Evolutionary conservation across 2,113 vertebrate genomes (phyloP).

Genomic region (Stercorarius parasiticus): DNA sequence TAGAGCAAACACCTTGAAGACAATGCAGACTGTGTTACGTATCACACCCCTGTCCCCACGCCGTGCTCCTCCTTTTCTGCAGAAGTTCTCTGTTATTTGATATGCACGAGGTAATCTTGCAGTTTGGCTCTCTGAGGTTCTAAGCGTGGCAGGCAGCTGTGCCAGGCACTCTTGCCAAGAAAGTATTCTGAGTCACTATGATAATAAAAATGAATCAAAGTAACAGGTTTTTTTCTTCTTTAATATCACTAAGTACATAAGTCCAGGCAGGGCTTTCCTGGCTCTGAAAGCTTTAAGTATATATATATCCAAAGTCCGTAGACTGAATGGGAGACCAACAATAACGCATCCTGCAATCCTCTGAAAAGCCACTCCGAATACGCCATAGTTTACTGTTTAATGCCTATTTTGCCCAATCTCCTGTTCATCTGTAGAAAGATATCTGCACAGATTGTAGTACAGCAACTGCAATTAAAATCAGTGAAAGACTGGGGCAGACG

Average conservation of each 20-base stretch:
- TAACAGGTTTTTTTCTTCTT: neutral
- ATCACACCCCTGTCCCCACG: fast-evolving
- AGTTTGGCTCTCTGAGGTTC: neutral
- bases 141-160: neutral
- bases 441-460: neutral
- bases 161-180: constrained; percentile 14
- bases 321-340: neutral
- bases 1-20: neutral
- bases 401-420: neutral
- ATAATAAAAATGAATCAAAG: neutral
- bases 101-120: neutral
- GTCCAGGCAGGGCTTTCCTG: neutral
- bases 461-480: neutral
- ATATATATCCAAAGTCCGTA: neutral
- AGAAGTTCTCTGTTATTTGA: neutral
- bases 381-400: neutral
- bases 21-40: neutral
- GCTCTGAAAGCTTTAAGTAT: neutral
- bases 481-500: neutral
- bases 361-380: neutral
- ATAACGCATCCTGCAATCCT: neutral
- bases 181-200: neutral
- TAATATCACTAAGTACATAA: neutral
- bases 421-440: neutral
- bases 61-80: neutral